phyloP scores from a whole-genome alignment of 2,888 invertebrate genomes.

The Notodonta dromedarius region DNA sequence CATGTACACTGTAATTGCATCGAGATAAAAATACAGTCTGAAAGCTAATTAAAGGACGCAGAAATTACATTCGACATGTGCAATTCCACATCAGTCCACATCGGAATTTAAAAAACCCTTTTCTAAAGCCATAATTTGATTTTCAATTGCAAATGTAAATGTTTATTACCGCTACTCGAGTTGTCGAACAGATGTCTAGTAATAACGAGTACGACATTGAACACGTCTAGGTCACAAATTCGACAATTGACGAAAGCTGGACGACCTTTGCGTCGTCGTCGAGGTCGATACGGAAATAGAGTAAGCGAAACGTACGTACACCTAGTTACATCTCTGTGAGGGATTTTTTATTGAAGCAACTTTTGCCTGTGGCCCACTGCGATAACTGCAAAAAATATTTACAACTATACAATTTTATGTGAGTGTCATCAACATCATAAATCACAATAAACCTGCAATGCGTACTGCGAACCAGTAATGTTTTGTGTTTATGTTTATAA shows the following conservation, averaged over 20 bases:
- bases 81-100: slow-evolving; percentile 3
- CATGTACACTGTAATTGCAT: slow-evolving; percentile 10
- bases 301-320: slow-evolving; percentile 15
- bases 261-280: slow-evolving; percentile 42
- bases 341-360: slow-evolving; percentile 32
- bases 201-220: slow-evolving; percentile 44
- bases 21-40: not conserved
- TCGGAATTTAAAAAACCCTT: slow-evolving; percentile 6
- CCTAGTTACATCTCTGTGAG: slow-evolving; percentile 33
- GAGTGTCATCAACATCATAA: slow-evolving; percentile 21
- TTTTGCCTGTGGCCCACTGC: slow-evolving; percentile 15
- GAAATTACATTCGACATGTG: slow-evolving; percentile 1
- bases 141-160: not conserved
- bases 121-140: not conserved
- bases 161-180: not conserved
- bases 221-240: slow-evolving; percentile 39
- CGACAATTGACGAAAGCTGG: slow-evolving; percentile 51
- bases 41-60: slow-evolving; percentile 1
- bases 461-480: slow-evolving; percentile 13
- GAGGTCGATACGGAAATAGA: slow-evolving; percentile 53
- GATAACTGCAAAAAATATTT: slow-evolving; percentile 13
- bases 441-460: slow-evolving; percentile 32
- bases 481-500: slow-evolving; percentile 14
- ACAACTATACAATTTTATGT: slow-evolving; percentile 13
- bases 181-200: slow-evolving; percentile 13